Evolutionary conservation across 2,888 invertebrate genomes (phyloP).

Genomic region (Lingula anatina): DNA sequence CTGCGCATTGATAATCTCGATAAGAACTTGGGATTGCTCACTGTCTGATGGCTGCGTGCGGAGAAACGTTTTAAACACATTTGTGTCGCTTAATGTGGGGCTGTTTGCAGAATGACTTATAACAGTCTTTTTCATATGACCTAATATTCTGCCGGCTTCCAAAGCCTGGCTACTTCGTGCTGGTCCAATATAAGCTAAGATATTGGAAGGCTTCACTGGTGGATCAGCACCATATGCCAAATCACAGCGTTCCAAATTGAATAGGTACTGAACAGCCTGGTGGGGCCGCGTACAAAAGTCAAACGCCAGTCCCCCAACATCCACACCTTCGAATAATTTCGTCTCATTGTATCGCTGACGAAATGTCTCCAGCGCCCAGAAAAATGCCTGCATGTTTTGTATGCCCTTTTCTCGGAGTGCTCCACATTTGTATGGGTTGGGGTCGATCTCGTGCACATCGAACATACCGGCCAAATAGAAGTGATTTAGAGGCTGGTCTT

Average conservation of each 20-base stretch:
- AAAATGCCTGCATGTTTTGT: constrained; percentile 47
- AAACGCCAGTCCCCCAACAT: constrained; percentile 36
- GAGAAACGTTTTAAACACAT: too few relatives aligned
- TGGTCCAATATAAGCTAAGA: constrained; percentile 38
- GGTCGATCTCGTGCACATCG: constrained; percentile 24
- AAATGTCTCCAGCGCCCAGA: constrained; percentile 45
- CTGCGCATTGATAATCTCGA: too few relatives aligned
- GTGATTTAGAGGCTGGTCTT: too few relatives aligned
- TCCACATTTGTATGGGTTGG: constrained; percentile 20
- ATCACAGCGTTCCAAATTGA: constrained; percentile 33
- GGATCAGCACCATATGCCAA: constrained; percentile 14
- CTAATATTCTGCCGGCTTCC: constrained; percentile 43
- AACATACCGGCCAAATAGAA: constrained; percentile 40
- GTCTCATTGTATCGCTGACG: constrained; percentile 6
- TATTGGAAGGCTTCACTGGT: constrained; percentile 22
- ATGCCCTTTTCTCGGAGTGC: constrained; percentile 26
- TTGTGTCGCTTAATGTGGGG: constrained; percentile 16
- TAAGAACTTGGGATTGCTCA: too few relatives aligned
- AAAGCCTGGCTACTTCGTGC: constrained; percentile 23
- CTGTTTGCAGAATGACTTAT: constrained; percentile 34
- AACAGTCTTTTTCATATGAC: constrained; percentile 57
- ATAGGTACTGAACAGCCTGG: constrained; percentile 24
- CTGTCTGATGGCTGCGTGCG: too few relatives aligned
- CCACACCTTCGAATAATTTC: constrained; percentile 7
- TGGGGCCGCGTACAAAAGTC: constrained; percentile 30